phyloP scores from a whole-genome alignment of 1,140 invertebrate species.

The Rhopalosiphum padi region DNA sequence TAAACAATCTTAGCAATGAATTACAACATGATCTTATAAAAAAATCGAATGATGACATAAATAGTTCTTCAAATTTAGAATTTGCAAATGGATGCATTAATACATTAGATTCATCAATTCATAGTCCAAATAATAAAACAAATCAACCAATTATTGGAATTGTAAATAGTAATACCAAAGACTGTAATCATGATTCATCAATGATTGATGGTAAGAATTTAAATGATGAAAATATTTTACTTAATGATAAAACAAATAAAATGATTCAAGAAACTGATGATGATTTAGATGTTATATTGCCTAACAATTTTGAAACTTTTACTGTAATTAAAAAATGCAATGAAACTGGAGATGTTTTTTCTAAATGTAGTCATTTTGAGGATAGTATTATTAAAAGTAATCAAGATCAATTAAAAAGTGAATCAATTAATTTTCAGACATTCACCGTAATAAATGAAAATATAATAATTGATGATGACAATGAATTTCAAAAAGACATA shows the following conservation, averaged over 20 bases:
- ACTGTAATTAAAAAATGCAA: conserved; percentile 19
- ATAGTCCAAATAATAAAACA: not conserved
- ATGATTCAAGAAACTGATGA: not conserved
- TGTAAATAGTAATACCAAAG: not conserved
- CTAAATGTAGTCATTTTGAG: not conserved
- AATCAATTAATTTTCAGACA: conserved; percentile 43
- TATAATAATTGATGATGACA: conserved; percentile 25
- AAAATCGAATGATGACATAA: not conserved
- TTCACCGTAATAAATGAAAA: conserved; percentile 46
- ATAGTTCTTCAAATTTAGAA: not conserved
- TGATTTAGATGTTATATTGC: conserved; percentile 25
- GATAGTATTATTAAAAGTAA: not conserved
- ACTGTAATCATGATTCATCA: not conserved
- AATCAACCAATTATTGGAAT: not conserved
- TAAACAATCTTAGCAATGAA: not conserved
- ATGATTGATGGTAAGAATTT: not conserved
- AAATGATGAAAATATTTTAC: not conserved
- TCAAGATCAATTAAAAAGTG: not conserved
- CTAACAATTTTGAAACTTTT: conserved; percentile 46
- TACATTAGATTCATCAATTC: not conserved
- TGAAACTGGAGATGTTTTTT: not conserved
- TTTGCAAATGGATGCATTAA: not conserved
- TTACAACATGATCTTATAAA: not conserved
- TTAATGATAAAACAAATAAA: not conserved
- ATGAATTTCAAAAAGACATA: not conserved